Evolutionary conservation across 2,888 invertebrate species (phyloP).

Genomic region (Drosophila neotestacea): DNA sequence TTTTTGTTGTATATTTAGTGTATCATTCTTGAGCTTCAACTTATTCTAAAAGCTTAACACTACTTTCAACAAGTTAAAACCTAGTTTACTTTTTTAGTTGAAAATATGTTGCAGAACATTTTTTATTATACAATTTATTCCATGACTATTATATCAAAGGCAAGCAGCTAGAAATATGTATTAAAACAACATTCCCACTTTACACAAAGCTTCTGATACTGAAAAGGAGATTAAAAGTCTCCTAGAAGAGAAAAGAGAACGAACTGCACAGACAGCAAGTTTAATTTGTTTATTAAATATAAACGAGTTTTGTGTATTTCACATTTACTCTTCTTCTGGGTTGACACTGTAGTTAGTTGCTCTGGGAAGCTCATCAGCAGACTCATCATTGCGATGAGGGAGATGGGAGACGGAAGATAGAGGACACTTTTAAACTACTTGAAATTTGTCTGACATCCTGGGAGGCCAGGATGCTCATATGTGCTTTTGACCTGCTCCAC

Average conservation of each 20-base stretch:
- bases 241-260: slow-evolving; percentile 15
- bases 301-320: slow-evolving; percentile 63
- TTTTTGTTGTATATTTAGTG: too few species aligned
- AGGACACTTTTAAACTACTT: slow-evolving; percentile 75
- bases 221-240: neutral
- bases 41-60: too few species aligned
- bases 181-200: neutral
- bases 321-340: slow-evolving; percentile 4
- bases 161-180: neutral
- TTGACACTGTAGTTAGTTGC: slow-evolving; percentile 25
- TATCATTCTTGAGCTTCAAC: too few species aligned
- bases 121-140: neutral
- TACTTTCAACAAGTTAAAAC: too few species aligned
- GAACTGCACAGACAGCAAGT: slow-evolving; percentile 59
- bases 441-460: slow-evolving; percentile 60
- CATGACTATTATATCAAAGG: slow-evolving; percentile 1
- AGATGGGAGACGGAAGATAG: slow-evolving; percentile 7
- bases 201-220: neutral
- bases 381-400: slow-evolving; percentile 33
- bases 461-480: slow-evolving; percentile 26
- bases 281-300: slow-evolving; percentile 81
- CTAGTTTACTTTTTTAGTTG: too few species aligned
- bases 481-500: slow-evolving; percentile 43
- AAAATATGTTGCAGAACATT: neutral
- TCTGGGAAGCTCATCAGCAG: slow-evolving; percentile 38